Percentiles rank a stretch among this genome's conserved stretches.
These are phyloP conservation scores for Cebidichthys violaceus DNA, from an alignment of 2,113 vertebrate species.

Conservation along the genomic window DNA sequence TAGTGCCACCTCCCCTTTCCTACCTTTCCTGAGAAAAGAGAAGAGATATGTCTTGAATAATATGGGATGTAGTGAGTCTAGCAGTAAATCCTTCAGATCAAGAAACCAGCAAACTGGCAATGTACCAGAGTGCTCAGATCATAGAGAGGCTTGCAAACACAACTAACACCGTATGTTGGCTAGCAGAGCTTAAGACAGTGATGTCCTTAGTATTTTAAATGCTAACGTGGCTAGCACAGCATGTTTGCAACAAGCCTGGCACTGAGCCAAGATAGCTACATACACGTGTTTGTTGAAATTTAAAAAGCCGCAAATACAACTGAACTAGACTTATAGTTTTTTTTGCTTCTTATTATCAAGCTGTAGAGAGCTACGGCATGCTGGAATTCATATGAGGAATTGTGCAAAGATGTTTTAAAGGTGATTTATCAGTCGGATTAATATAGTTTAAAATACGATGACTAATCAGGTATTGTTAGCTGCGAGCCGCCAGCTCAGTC, in stretches of 20 bases:
- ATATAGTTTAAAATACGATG: background rate
- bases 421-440: background rate
- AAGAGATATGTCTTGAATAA: constrained; percentile 64
- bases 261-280: background rate
- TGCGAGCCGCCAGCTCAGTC: too few relatives aligned
- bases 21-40: constrained; percentile 52
- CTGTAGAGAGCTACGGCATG: background rate
- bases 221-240: background rate
- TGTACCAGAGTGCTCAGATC: constrained; percentile 58
- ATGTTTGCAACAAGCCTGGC: background rate
- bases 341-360: background rate
- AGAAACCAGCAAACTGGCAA: constrained; percentile 48
- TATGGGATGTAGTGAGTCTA: constrained; percentile 60
- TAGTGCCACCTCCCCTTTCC: constrained; percentile 22
- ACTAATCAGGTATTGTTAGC: too few relatives aligned
- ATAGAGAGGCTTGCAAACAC: constrained; percentile 38
- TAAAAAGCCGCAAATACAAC: background rate
- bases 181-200: constrained; percentile 18
- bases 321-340: background rate
- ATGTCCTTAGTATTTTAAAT: constrained; percentile 2
- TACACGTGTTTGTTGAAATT: background rate
- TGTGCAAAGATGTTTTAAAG: background rate
- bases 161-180: constrained; percentile 32
- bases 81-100: constrained; percentile 62
- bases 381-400: background rate